These are phyloP conservation scores for Drosophila cognata DNA, from an alignment of 2,888 invertebrate genomes.

Conservation along the genomic window DNA sequence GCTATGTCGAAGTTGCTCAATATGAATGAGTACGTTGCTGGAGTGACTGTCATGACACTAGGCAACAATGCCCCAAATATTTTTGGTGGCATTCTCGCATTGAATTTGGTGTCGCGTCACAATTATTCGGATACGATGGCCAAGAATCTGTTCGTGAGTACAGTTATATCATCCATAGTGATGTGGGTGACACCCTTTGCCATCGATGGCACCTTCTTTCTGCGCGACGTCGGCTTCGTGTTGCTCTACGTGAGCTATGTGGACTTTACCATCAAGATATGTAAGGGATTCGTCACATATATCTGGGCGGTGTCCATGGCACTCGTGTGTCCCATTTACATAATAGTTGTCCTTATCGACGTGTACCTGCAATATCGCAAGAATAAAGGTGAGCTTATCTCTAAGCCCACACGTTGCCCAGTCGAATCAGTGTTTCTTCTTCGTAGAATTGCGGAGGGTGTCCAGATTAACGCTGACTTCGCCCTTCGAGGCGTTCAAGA, in stretches of 20 bases:
- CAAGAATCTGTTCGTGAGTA: constrained; percentile 87
- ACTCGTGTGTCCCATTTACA: constrained; percentile 27
- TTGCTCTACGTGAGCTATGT: constrained; percentile 32
- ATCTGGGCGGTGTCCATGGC: constrained; percentile 2
- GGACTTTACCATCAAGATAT: constrained; percentile 24
- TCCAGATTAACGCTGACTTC: background rate
- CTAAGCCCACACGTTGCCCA: background rate
- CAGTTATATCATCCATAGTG: constrained; percentile 87
- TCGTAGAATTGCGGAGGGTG: background rate
- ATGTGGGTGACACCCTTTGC: constrained; percentile 87
- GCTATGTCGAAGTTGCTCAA: constrained; percentile 85
- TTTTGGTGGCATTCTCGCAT: constrained; percentile 86
- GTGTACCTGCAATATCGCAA: constrained; percentile 30
- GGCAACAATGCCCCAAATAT: constrained; percentile 90
- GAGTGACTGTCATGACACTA: constrained; percentile 89
- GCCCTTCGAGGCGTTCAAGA: background rate
- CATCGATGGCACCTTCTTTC: constrained; percentile 60
- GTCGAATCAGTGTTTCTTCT: background rate
- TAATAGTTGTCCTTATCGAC: constrained; percentile 31
- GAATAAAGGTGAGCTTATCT: constrained; percentile 1
- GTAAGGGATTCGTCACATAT: constrained; percentile 5
- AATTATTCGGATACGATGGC: constrained; percentile 86
- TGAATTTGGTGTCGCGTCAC: constrained; percentile 83
- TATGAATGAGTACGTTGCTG: constrained; percentile 87
- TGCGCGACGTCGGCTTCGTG: constrained; percentile 46